Evolutionary conservation across 1,140 invertebrate species (phyloP).

Genomic region (Drosophila sp.): DNA sequence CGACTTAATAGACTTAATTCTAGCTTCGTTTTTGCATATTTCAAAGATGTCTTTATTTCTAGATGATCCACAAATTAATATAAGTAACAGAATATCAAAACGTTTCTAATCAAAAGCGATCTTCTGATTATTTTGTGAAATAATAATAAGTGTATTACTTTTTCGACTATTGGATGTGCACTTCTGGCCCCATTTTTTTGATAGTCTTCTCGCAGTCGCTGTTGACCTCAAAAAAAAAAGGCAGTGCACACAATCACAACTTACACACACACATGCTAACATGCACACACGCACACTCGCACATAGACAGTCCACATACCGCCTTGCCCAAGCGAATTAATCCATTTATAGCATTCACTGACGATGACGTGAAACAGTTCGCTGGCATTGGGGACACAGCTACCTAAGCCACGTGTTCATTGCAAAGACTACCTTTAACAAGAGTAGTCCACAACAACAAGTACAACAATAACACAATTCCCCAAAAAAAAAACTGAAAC

Average conservation of each 20-base stretch:
- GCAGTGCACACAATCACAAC: conserved; percentile 15
- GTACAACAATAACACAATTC: not conserved
- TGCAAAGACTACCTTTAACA: conserved; percentile 5
- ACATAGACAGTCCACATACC: conserved; percentile 35
- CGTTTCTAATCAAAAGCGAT: not conserved
- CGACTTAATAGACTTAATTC: not conserved
- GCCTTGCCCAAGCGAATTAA: conserved; percentile 73
- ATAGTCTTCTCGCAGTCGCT: not conserved
- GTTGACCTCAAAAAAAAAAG: conserved; percentile 40
- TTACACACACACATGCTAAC: conserved; percentile 38
- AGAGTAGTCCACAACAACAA: conserved; percentile 1
- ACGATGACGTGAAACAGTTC: conserved; percentile 59
- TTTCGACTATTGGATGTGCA: not conserved
- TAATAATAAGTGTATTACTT: conserved; percentile 9
- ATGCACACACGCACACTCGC: conserved; percentile 7
- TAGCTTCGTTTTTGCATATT: not conserved
- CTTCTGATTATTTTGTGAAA: conserved; percentile 24
- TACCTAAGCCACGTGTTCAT: conserved; percentile 23
- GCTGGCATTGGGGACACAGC: conserved; percentile 2
- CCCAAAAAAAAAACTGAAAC: not conserved
- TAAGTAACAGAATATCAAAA: not conserved
- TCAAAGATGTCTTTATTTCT: not conserved
- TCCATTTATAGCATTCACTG: conserved; percentile 78
- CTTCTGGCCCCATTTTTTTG: conserved; percentile 9
- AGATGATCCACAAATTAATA: not conserved